phyloP scores from a whole-genome alignment of 2,888 invertebrate species.

The Drosophila merina region DNA sequence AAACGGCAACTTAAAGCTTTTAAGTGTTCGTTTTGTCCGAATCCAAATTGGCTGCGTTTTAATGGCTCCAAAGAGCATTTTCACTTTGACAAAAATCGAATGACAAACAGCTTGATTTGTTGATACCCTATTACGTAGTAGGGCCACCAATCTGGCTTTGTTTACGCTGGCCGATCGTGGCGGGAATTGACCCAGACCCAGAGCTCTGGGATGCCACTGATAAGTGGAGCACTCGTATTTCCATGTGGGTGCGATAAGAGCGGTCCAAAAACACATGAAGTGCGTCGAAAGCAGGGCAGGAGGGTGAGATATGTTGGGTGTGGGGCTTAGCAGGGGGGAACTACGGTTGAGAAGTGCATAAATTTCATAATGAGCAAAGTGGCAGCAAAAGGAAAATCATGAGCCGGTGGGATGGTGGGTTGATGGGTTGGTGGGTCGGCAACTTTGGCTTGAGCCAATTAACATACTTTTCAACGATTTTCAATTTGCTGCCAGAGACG shows the following conservation, averaged over 20 bases:
- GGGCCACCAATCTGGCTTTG: constrained; percentile 53
- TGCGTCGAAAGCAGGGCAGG: background rate
- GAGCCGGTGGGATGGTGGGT: background rate
- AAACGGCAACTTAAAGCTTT: constrained; percentile 33
- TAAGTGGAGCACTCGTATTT: constrained; percentile 38
- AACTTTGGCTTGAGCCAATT: constrained; percentile 48
- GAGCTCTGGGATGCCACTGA: constrained; percentile 55
- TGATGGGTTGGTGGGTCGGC: constrained; percentile 3
- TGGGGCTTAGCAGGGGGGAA: constrained; percentile 6
- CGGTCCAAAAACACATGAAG: background rate
- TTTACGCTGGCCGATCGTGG: constrained; percentile 53
- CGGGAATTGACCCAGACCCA: constrained; percentile 51
- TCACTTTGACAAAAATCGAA: constrained; percentile 2
- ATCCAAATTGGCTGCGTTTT: constrained; percentile 2
- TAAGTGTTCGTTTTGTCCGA: constrained; percentile 25
- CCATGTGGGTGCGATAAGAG: constrained; percentile 62
- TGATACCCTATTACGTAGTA: constrained; percentile 28
- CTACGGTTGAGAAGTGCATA: constrained; percentile 2
- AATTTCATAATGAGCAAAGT: constrained; percentile 34
- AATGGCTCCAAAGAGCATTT: constrained; percentile 30
- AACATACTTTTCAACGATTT: constrained; percentile 55
- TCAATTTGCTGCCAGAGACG: constrained; percentile 46
- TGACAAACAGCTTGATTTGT: constrained; percentile 16
- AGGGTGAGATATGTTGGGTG: too few relatives aligned
- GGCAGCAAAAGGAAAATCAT: constrained; percentile 5